Percentiles rank a stretch among this genome's conserved stretches.
Conservation (phyloP, 2,888 invertebrate genomes). For the Tinea pellionella region DNA sequence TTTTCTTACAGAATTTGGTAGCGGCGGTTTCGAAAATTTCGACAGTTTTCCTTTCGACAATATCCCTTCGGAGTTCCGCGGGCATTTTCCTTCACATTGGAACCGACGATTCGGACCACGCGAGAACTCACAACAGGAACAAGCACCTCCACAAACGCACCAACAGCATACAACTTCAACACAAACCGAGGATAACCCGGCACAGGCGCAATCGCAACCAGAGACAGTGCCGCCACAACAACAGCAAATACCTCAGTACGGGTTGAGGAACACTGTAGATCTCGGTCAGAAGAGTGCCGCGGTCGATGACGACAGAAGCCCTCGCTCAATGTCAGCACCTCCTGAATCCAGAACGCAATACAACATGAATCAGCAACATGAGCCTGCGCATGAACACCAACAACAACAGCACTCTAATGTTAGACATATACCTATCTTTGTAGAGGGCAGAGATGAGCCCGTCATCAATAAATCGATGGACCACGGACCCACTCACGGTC, state of each 20-base stretch:
- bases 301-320: conserved; percentile 70
- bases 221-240: conserved; percentile 27
- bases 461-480: conserved; percentile 74
- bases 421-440: conserved; percentile 88
- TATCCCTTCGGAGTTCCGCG: conserved; percentile 60
- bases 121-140: conserved; percentile 21
- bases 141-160: conserved; percentile 22
- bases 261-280: conserved; percentile 82
- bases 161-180: conserved; percentile 23
- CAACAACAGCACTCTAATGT: conserved; percentile 65
- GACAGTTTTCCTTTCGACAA: conserved; percentile 67
- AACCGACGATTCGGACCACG: conserved; percentile 43
- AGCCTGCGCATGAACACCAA: conserved; percentile 37
- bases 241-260: conserved; percentile 71
- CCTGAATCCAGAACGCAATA: conserved; percentile 44
- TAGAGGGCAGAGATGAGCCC: conserved; percentile 86
- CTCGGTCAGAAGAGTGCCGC: conserved; percentile 76
- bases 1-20: conserved; percentile 56
- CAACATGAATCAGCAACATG: conserved; percentile 31
- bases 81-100: conserved; percentile 58
- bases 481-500: conserved; percentile 40
- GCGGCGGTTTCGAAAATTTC: conserved; percentile 60
- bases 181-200: conserved; percentile 42
- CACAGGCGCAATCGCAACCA: conserved; percentile 19
- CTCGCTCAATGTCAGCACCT: conserved; percentile 85